A percentile compares a stretch with the other conserved stretches of the same genome.
Evolutionary conservation across 2,113 vertebrate species (phyloP).

Genomic region (Ascaphus truei): DNA sequence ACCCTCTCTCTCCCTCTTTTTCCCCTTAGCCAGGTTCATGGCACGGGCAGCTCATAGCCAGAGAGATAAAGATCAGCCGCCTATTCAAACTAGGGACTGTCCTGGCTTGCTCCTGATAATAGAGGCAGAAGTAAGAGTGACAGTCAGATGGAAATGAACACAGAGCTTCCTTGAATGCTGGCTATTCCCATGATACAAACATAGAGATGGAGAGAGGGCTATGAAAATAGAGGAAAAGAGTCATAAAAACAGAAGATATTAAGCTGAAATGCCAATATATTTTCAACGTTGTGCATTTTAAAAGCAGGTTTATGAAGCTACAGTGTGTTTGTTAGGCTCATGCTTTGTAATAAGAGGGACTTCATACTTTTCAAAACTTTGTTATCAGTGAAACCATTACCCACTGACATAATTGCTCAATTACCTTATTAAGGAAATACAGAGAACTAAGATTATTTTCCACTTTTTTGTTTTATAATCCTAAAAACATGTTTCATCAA

Average conservation of each 20-base stretch:
- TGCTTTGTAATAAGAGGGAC: too few species aligned
- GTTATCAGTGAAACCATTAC: too few species aligned
- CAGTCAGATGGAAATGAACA: conserved; percentile 68
- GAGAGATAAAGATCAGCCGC: conserved; percentile 65
- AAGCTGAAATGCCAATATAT: conserved; percentile 75
- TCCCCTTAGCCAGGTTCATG: conserved; percentile 55
- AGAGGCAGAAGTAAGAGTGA: conserved; percentile 65
- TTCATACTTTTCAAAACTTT: not conserved
- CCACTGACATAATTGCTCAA: too few species aligned
- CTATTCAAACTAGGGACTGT: conserved; percentile 60
- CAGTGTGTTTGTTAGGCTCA: too few species aligned
- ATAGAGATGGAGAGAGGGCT: conserved; percentile 44
- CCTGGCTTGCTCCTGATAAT: conserved; percentile 56
- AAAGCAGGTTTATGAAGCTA: too few species aligned
- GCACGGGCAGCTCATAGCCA: conserved; percentile 55
- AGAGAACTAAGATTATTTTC: too few species aligned
- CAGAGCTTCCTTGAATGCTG: conserved; percentile 57
- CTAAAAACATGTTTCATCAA: too few species aligned
- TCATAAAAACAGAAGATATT: conserved; percentile 39
- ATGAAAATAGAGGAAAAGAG: conserved; percentile 39
- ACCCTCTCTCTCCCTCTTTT: conserved; percentile 37
- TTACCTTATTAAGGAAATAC: too few species aligned
- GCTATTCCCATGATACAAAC: conserved; percentile 67
- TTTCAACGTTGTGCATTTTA: conserved; percentile 4
- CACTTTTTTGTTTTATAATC: too few species aligned